Evolutionary conservation across 23 tunicate genomes (phyloP).

Genomic region (Styela plicata): DNA sequence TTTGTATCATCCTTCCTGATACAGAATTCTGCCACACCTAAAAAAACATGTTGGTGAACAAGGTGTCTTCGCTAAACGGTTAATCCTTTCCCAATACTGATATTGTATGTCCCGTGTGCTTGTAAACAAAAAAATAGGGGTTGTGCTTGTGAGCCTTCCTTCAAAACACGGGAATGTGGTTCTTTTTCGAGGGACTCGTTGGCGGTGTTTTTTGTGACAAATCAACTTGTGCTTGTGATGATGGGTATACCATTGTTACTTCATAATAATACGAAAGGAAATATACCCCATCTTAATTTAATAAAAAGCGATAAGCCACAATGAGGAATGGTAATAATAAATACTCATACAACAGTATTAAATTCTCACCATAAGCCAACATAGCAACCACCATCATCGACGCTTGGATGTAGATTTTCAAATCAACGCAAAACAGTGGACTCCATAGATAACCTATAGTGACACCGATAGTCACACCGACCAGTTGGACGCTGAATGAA

Average conservation of each 20-base stretch:
- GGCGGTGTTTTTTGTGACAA: not conserved
- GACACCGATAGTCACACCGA: not conserved
- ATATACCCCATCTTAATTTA: not conserved
- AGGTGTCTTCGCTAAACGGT: too few relatives aligned
- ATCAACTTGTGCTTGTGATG: too few relatives aligned
- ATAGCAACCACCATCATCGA: not conserved
- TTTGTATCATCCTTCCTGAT: too few relatives aligned
- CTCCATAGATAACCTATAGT: not conserved
- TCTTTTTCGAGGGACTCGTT: not conserved
- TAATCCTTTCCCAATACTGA: too few relatives aligned
- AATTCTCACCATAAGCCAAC: not conserved
- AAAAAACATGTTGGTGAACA: too few relatives aligned
- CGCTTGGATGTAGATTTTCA: not conserved
- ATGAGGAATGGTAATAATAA: not conserved
- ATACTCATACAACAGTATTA: not conserved
- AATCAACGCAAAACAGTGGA: not conserved
- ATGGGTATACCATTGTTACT: too few relatives aligned
- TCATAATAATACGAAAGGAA: not conserved
- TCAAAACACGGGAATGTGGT: too few relatives aligned
- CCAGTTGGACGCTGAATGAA: not conserved
- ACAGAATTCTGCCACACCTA: too few relatives aligned
- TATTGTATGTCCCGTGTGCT: too few relatives aligned
- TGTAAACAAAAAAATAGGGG: too few relatives aligned
- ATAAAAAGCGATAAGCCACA: not conserved
- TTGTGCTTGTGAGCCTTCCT: too few relatives aligned